phyloP scores from a whole-genome alignment of 1,140 invertebrate genomes.

The Drosophila santomea region DNA sequence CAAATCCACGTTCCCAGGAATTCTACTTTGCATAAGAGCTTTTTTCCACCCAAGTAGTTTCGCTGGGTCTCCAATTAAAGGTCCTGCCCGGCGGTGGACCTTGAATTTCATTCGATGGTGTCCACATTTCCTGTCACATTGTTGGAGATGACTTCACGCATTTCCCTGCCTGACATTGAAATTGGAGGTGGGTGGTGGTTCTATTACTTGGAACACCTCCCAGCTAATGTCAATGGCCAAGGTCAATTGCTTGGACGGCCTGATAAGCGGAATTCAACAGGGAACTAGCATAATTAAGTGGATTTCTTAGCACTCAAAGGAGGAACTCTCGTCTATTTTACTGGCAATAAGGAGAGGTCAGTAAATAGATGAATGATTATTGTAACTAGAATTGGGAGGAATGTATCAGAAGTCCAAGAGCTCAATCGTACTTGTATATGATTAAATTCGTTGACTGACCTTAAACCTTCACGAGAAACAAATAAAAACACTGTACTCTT shows the following conservation, averaged over 20 bases:
- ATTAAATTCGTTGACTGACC: background rate
- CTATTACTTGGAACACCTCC: constrained; percentile 39
- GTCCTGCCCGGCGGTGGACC: constrained; percentile 9
- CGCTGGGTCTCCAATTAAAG: constrained; percentile 28
- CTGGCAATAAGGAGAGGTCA: constrained; percentile 37
- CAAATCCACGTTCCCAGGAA: constrained; percentile 39
- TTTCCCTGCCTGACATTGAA: constrained; percentile 66
- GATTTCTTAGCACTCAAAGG: constrained; percentile 39
- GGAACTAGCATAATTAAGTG: constrained; percentile 37
- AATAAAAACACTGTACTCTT: background rate
- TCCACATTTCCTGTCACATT: constrained; percentile 38
- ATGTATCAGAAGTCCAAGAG: background rate
- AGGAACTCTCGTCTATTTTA: background rate
- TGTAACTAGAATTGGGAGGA: background rate
- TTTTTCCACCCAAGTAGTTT: constrained; percentile 9
- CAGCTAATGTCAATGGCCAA: constrained; percentile 73
- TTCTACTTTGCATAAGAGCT: constrained; percentile 44
- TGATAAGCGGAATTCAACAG: constrained; percentile 69
- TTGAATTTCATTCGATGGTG: constrained; percentile 37
- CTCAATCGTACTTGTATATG: background rate
- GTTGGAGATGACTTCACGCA: constrained; percentile 71
- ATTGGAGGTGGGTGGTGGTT: constrained; percentile 33
- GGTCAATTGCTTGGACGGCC: constrained; percentile 51
- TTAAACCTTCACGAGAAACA: background rate
- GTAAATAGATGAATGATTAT: constrained; percentile 17